Base-by-base conservation (phyloP, 2,797 vertebrate species). In the Helostoma temminkii region DNA sequence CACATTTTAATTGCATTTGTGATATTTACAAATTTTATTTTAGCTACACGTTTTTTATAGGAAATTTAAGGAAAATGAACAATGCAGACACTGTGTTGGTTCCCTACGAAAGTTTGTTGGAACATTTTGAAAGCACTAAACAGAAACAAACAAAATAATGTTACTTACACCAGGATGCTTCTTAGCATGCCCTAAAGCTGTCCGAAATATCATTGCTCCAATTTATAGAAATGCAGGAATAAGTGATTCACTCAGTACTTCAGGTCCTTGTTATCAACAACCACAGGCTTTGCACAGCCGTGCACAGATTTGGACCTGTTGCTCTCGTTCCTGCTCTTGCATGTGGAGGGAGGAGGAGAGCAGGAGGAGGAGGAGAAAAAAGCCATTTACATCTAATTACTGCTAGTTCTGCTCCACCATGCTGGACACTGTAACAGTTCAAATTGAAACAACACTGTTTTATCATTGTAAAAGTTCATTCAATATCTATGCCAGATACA, bases 101-200 rank as follows among this genome's bases (percentile, higher is more conserved):
- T 15, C 30, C 12, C 6, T 50, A 42, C 4, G 6, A 2, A 10
- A 58, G 47, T 14, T 43, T 1, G 0, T 10, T 36, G 1, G 26
- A 68, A 53, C 5, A 57, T 32, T 22, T 54, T 30, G 24, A 25
- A 61, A 59, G 3, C 1, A 14, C 30, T 21, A 58, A 8, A 41
- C 45, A 42, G 6, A 59, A 57, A 52, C 5, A 30, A 70, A 41
- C 14, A 54, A 74, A 60, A 15, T 4, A 56, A 19, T 4, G 42
- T 39, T 79, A 91, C 92, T 92, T 66, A 93, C 92, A 1, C 85
- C 86, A 1, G 88, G 92, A 41, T 92, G 84, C 80, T 46, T 92
- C 69, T 81, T 93, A 24, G 78, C 86, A 16, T 90, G 87, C 19
- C 81, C 68, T 21, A 87, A 52, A 18, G 81, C 77, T 37, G 53